A percentile compares a stretch with the other conserved stretches of the same genome.
Evolutionary conservation across 2,888 invertebrate species (phyloP).

Genomic region (Mimas tiliae): DNA sequence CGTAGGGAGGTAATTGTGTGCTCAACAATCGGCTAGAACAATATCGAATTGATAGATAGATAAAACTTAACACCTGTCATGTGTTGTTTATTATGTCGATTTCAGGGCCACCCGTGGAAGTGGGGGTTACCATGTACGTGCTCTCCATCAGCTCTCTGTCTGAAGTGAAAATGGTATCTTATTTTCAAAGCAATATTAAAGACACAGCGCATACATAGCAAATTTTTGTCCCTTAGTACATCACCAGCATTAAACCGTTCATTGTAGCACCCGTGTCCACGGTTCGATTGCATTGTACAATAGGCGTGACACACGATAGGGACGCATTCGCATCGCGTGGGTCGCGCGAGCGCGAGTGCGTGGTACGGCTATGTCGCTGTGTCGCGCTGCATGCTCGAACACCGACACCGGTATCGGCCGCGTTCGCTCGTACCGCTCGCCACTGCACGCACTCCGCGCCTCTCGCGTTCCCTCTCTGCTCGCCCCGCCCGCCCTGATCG

Average conservation of each 20-base stretch:
- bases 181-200: slow-evolving; percentile 71
- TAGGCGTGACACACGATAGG: slow-evolving; percentile 56
- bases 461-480: slow-evolving; percentile 49
- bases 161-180: slow-evolving; percentile 90
- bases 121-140: slow-evolving; percentile 94
- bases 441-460: slow-evolving; percentile 58
- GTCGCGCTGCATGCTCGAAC: slow-evolving; percentile 32
- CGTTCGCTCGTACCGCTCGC: slow-evolving; percentile 38
- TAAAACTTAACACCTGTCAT: slow-evolving; percentile 44
- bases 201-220: slow-evolving; percentile 80
- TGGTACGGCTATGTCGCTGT: slow-evolving; percentile 27
- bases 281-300: slow-evolving; percentile 67
- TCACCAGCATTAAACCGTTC: slow-evolving; percentile 82
- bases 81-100: slow-evolving; percentile 76
- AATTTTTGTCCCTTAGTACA: slow-evolving; percentile 73
- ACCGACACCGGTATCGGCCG: slow-evolving; percentile 33
- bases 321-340: slow-evolving; percentile 42
- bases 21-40: background rate
- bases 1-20: background rate
- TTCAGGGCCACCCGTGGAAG: slow-evolving; percentile 92
- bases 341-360: slow-evolving; percentile 33
- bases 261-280: slow-evolving; percentile 83
- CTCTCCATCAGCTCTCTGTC: slow-evolving; percentile 94
- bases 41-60: background rate
- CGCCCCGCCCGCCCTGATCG: slow-evolving; percentile 52